These are phyloP conservation scores for Nesometra sesokonis DNA, from an alignment of 35 echinoderm and acorn worm genomes.

Conservation along the genomic window DNA sequence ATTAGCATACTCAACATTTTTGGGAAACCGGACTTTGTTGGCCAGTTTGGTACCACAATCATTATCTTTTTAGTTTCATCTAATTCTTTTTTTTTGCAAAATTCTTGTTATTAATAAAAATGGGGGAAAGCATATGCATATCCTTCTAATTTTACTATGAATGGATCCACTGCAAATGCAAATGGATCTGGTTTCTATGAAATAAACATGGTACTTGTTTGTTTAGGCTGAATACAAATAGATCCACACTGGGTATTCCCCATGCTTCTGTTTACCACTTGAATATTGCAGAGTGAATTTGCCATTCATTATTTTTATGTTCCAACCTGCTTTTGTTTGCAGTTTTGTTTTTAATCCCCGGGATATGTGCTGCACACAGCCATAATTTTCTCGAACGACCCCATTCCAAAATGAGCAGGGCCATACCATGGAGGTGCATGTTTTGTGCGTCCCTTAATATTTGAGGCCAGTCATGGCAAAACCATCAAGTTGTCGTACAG, in stretches of 20 bases:
- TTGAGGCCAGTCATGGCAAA: too few species aligned
- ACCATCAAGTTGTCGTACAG: too few species aligned
- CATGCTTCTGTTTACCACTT: too few species aligned
- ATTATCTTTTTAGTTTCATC: not conserved
- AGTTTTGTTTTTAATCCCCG: too few species aligned
- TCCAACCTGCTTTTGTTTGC: too few species aligned
- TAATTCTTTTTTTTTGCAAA: constrained; percentile 3
- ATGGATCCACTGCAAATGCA: constrained; percentile 20
- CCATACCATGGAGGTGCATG: too few species aligned
- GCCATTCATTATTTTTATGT: too few species aligned
- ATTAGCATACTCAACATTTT: not conserved
- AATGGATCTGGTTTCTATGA: constrained; percentile 38
- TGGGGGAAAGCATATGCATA: constrained; percentile 17
- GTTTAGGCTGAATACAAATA: constrained; percentile 25
- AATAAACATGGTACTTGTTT: constrained; percentile 7
- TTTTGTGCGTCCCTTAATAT: too few species aligned
- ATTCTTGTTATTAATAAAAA: not conserved
- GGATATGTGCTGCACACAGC: too few species aligned
- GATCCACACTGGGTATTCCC: constrained; percentile 7
- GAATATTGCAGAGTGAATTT: not conserved
- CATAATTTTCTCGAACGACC: too few species aligned
- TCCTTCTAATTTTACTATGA: not conserved
- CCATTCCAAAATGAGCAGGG: too few species aligned
- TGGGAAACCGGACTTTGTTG: not conserved
- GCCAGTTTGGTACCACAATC: not conserved